Percentiles rank a stretch among this genome's conserved stretches.
Conservation (phyloP, 1,140 invertebrate genomes). For the Harpegnathos saltator region DNA sequence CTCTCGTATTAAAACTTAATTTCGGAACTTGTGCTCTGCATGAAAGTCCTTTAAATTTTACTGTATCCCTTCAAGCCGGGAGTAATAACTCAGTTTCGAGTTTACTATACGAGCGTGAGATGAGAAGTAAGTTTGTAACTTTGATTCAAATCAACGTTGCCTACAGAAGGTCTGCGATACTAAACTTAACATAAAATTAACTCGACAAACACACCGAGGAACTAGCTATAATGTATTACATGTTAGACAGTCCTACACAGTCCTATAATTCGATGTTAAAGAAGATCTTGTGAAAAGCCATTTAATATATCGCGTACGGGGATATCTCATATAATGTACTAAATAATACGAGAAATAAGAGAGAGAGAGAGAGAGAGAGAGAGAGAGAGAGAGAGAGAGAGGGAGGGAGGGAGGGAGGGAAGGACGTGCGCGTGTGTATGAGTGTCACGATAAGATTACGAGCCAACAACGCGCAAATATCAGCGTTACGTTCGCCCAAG, state of each 20-base stretch:
- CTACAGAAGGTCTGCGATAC: constrained; percentile 25
- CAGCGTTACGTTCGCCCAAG: neutral
- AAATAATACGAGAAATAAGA: too few species aligned
- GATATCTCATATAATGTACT: too few species aligned
- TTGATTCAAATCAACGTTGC: constrained; percentile 38
- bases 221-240: neutral
- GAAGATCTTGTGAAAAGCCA: neutral
- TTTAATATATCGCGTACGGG: neutral
- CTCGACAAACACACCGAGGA: constrained; percentile 29
- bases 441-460: too few species aligned
- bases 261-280: too few species aligned
- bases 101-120: constrained; percentile 44
- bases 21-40: constrained; percentile 22
- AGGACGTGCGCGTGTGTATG: too few species aligned
- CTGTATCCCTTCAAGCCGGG: constrained; percentile 31
- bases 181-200: constrained; percentile 52
- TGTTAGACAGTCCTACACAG: neutral
- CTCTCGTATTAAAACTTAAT: constrained; percentile 46
- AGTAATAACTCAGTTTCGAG: constrained; percentile 58
- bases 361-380: too few species aligned
- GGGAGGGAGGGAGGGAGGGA: too few species aligned
- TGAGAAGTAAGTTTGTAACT: constrained; percentile 55
- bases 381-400: too few species aligned
- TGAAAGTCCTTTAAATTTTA: constrained; percentile 55
- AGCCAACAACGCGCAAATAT: too few species aligned